Percentiles rank a stretch among this genome's conserved stretches.
Evolutionary conservation across 2,113 vertebrate genomes (phyloP).

Genomic region (Burhinus bistriatus): DNA sequence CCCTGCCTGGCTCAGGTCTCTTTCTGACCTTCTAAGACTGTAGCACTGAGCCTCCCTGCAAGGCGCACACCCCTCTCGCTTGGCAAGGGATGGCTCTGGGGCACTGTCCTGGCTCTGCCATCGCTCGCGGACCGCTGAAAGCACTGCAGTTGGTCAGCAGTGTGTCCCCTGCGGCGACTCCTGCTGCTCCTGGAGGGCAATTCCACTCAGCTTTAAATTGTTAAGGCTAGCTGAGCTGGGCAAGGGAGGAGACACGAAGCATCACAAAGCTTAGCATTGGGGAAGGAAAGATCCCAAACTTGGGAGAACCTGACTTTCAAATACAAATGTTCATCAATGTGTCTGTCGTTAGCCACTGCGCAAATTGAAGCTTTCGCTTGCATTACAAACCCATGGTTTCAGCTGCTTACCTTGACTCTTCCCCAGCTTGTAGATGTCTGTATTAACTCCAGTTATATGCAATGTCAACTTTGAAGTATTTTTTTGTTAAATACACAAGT

Average conservation of each 20-base stretch:
- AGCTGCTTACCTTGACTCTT: not conserved
- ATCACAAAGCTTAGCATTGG: not conserved
- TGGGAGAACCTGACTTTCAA: too few relatives aligned
- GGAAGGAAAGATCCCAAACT: not conserved
- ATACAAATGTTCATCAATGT: fast-evolving
- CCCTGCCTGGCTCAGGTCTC: not conserved
- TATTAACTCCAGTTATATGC: not conserved
- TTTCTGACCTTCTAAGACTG: not conserved
- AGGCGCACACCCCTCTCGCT: fast-evolving
- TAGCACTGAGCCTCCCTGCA: not conserved
- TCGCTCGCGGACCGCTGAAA: fast-evolving
- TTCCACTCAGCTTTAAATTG: not conserved
- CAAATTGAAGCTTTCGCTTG: not conserved
- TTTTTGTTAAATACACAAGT: conserved; percentile 51
- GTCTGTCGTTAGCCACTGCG: not conserved
- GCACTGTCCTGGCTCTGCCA: not conserved
- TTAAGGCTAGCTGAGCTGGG: not conserved
- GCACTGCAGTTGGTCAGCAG: not conserved
- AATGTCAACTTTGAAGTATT: not conserved
- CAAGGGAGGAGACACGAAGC: not conserved
- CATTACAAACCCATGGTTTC: not conserved
- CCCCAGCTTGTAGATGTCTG: not conserved
- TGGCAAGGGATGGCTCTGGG: not conserved
- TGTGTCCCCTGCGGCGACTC: not conserved
- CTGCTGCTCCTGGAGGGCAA: not conserved